Conservation (phyloP, 2,888 invertebrate species). For the Noctua pronuba region DNA sequence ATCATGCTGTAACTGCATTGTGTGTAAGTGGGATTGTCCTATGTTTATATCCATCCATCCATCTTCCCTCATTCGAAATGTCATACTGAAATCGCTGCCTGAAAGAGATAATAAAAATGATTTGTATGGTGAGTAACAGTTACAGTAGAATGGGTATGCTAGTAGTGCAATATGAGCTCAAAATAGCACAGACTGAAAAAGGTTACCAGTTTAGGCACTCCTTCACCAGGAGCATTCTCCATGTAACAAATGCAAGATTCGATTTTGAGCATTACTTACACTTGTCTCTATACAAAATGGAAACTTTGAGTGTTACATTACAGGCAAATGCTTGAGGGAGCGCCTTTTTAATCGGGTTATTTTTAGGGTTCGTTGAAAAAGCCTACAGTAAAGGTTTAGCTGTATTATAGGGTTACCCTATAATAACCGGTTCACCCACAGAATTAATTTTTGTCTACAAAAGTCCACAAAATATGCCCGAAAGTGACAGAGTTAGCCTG, state of each 20-base stretch:
- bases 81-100: constrained; percentile 70
- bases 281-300: no score
- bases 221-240: no score
- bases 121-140: background rate
- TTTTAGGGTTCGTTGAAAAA: background rate
- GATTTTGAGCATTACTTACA: no score
- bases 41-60: constrained; percentile 66
- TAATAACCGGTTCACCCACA: background rate
- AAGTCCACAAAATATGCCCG: background rate
- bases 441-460: background rate
- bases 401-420: background rate
- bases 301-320: no score
- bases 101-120: constrained; percentile 32
- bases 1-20: constrained; percentile 72
- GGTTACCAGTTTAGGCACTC: background rate
- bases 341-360: background rate
- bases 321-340: no score
- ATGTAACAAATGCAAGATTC: no score
- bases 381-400: background rate
- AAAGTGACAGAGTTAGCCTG: background rate
- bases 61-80: constrained; percentile 62
- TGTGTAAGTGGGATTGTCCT: constrained; percentile 65
- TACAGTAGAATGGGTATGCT: background rate
- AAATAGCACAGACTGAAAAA: background rate
- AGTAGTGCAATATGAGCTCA: background rate